phyloP scores from a whole-genome alignment of 1,140 invertebrate species.

The Ceratina calcarata region DNA sequence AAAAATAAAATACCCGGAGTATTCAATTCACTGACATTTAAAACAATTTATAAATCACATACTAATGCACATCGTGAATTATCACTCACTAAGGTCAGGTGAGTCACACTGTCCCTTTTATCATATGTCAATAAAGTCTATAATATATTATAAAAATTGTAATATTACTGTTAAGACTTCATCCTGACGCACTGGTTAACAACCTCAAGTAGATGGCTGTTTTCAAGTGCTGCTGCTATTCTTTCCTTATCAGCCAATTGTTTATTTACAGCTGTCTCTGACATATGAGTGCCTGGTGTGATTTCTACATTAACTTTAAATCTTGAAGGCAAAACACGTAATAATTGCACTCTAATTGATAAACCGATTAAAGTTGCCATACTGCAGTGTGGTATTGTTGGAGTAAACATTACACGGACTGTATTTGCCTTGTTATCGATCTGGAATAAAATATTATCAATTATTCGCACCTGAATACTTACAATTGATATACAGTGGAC shows the following conservation, averaged over 20 bases:
- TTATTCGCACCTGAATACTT: background rate
- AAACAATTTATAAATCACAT: too few species aligned
- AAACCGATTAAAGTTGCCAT: constrained; percentile 99
- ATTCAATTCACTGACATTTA: too few species aligned
- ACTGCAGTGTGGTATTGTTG: constrained; percentile 99
- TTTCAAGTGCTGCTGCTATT: constrained; percentile 97
- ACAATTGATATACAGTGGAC: background rate
- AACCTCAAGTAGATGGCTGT: constrained; percentile 93
- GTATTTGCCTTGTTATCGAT: constrained; percentile 87
- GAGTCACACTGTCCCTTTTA: too few species aligned
- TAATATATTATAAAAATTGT: background rate
- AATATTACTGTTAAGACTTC: constrained; percentile 12
- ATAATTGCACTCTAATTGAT: constrained; percentile 92
- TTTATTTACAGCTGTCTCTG: constrained; percentile 97
- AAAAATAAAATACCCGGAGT: too few species aligned
- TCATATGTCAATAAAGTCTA: too few species aligned
- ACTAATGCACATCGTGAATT: too few species aligned
- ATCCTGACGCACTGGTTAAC: constrained; percentile 93
- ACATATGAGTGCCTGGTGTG: constrained; percentile 94
- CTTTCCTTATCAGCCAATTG: constrained; percentile 99
- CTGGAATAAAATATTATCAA: constrained; percentile 62
- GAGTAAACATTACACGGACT: constrained; percentile 93
- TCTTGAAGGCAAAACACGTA: constrained; percentile 91
- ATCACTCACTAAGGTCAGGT: too few species aligned
- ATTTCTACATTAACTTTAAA: constrained; percentile 96